phyloP scores from a whole-genome alignment of 2,797 vertebrate genomes.

The Lagorchestes hirsutus region DNA sequence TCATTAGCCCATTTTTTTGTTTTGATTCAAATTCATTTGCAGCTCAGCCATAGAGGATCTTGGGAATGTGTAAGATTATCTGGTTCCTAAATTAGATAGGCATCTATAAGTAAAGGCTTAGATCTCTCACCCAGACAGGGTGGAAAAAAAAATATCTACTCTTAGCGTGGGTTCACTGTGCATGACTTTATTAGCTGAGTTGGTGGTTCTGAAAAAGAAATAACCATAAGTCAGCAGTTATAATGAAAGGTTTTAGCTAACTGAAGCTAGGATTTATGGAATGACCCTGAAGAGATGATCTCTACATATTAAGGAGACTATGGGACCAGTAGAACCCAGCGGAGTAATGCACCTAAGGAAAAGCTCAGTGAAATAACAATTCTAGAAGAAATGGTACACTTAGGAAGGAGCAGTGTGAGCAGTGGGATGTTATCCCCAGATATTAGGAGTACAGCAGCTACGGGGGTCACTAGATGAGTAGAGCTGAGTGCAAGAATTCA shows the following conservation, averaged over 20 bases:
- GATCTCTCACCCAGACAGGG: background rate
- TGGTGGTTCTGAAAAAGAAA: background rate
- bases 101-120: background rate
- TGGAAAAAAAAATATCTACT: background rate
- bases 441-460: background rate
- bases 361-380: background rate
- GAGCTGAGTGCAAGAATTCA: background rate
- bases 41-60: background rate
- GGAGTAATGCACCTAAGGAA: background rate
- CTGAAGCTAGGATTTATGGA: background rate
- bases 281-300: background rate
- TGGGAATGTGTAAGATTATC: background rate
- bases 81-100: background rate
- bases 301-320: background rate
- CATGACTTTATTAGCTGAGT: background rate
- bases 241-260: background rate
- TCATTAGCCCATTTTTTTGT: background rate
- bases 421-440: background rate
- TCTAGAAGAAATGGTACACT: background rate
- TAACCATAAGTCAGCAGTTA: background rate
- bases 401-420: background rate
- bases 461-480: background rate
- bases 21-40: background rate
- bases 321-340: background rate
- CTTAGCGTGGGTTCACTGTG: background rate